These are phyloP conservation scores for Standfussiana lucernea DNA, from an alignment of 2,888 invertebrate species.

Conservation along the genomic window DNA sequence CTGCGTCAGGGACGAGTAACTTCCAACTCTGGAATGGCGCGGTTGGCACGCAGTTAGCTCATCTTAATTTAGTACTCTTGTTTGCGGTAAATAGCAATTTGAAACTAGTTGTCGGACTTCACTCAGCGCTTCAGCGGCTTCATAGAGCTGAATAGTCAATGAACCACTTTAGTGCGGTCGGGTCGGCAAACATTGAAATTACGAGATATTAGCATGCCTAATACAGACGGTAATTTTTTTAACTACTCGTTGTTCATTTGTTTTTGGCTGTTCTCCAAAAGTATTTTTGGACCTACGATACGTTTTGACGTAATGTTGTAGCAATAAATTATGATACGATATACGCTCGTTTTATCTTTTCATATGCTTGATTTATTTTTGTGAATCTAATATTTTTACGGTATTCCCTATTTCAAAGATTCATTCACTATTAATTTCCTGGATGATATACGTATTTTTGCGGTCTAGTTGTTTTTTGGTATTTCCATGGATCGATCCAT, in stretches of 20 bases:
- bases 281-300: slow-evolving; percentile 42
- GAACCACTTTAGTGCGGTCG: slow-evolving; percentile 68
- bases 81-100: slow-evolving; percentile 88
- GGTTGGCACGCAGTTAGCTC: slow-evolving; percentile 78
- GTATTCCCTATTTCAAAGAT: neutral
- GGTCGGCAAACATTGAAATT: slow-evolving; percentile 63
- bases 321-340: slow-evolving; percentile 41
- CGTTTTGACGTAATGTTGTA: slow-evolving; percentile 37
- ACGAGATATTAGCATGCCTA: slow-evolving; percentile 59
- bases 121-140: slow-evolving; percentile 68
- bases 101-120: slow-evolving; percentile 83
- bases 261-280: slow-evolving; percentile 57
- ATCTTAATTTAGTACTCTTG: slow-evolving; percentile 87
- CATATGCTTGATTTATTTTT: neutral
- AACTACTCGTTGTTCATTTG: slow-evolving; percentile 22
- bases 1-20: slow-evolving; percentile 69
- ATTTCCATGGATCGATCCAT: slow-evolving; percentile 5
- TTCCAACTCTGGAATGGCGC: slow-evolving; percentile 65
- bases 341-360: slow-evolving; percentile 7
- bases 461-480: neutral
- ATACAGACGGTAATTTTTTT: slow-evolving; percentile 57
- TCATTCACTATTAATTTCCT: neutral
- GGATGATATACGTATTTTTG: neutral
- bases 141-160: slow-evolving; percentile 75
- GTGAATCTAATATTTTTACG: neutral